Evolutionary conservation across 2,113 vertebrate species (phyloP).

Genomic region (Dissostichus mawsoni): DNA sequence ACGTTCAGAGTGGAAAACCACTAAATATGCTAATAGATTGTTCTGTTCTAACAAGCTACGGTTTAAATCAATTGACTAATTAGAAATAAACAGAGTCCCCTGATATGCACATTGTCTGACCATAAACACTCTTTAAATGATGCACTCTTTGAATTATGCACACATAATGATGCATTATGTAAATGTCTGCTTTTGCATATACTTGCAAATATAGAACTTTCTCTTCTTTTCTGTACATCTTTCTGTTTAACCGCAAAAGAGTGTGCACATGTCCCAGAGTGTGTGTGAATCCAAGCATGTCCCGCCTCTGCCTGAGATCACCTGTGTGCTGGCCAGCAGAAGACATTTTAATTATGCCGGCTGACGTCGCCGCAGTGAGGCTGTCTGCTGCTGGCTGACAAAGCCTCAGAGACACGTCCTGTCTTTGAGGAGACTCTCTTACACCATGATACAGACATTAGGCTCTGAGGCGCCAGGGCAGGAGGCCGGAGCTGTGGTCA

Average conservation of each 20-base stretch:
- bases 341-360: constrained; percentile 71
- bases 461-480: constrained; percentile 2
- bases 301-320: constrained; percentile 63
- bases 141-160: not conserved
- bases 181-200: constrained; percentile 11
- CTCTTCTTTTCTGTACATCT: not conserved
- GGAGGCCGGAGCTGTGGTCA: constrained; percentile 1
- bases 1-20: constrained; percentile 47
- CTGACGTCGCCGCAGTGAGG: constrained; percentile 50
- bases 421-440: constrained; percentile 51
- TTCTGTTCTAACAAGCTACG: constrained; percentile 17
- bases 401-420: constrained; percentile 36
- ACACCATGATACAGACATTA: constrained; percentile 51
- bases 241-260: constrained; percentile 1
- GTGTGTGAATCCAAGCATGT: constrained; percentile 29
- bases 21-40: constrained; percentile 55
- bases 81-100: constrained; percentile 25
- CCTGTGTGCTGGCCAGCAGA: constrained; percentile 40
- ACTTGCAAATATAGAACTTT: not conserved
- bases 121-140: not conserved
- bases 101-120: not conserved
- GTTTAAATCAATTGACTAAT: constrained; percentile 61
- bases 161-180: not conserved
- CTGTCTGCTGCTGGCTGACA: constrained; percentile 56
- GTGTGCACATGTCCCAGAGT: not conserved